These are phyloP conservation scores for Archocentrus centrarchus DNA, from an alignment of 2,113 vertebrate species.

Conservation along the genomic window DNA sequence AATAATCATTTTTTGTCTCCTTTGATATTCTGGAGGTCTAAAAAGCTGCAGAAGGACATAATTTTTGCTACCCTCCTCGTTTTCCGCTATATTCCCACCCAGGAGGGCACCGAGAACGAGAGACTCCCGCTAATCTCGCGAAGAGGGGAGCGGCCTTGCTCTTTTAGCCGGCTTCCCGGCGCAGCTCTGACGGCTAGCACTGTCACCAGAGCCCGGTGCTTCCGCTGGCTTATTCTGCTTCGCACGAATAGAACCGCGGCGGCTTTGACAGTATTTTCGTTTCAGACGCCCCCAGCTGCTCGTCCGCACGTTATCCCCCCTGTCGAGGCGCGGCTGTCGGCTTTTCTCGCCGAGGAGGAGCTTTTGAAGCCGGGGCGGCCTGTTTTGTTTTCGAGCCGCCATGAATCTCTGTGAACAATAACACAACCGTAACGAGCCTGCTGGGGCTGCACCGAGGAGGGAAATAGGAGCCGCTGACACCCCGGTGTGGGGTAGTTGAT, in stretches of 20 bases:
- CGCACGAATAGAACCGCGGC: neutral
- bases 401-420: slow-evolving; percentile 81
- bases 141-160: slow-evolving; percentile 78
- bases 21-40: slow-evolving; percentile 1
- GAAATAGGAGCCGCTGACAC: neutral
- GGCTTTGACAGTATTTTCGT: neutral
- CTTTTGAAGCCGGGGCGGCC: slow-evolving; percentile 66
- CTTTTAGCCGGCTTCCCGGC: slow-evolving; percentile 71
- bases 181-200: slow-evolving; percentile 54
- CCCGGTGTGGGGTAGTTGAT: neutral
- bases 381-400: slow-evolving; percentile 81
- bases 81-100: slow-evolving; percentile 7
- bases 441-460: slow-evolving; percentile 22
- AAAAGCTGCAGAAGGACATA: slow-evolving; percentile 2
- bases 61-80: neutral
- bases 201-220: slow-evolving; percentile 66
- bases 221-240: slow-evolving; percentile 7
- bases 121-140: slow-evolving; percentile 59
- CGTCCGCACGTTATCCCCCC: neutral
- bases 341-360: slow-evolving; percentile 1
- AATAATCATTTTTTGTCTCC: slow-evolving; percentile 50
- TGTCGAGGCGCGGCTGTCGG: neutral
- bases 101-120: slow-evolving; percentile 15
- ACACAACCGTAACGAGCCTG: slow-evolving; percentile 68
- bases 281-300: neutral